phyloP scores from a whole-genome alignment of 2,888 invertebrate genomes.

The Tineola bisselliella region DNA sequence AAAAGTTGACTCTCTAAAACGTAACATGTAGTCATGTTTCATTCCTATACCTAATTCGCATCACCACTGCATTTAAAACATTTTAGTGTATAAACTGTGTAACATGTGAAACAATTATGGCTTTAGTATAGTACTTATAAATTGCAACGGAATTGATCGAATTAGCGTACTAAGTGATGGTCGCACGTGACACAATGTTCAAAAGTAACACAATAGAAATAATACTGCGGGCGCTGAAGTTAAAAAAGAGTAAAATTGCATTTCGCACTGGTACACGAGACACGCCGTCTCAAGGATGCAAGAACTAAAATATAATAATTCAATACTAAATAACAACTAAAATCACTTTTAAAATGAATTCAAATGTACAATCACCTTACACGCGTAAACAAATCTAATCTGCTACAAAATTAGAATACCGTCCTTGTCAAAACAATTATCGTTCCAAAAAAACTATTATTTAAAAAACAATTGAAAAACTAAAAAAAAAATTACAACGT shows the following conservation, averaged over 20 bases:
- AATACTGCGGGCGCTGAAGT: conserved; percentile 15
- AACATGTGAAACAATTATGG: neutral
- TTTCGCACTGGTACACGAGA: conserved; percentile 55
- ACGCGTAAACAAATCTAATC: conserved; percentile 64
- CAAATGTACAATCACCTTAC: conserved; percentile 66
- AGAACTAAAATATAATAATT: conserved; percentile 58
- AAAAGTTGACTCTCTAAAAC: conserved; percentile 68
- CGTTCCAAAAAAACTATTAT: too few relatives aligned
- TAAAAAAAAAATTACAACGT: too few relatives aligned
- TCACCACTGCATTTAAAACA: conserved; percentile 58
- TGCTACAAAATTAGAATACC: conserved; percentile 68
- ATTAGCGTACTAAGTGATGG: neutral
- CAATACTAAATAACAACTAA: conserved; percentile 66
- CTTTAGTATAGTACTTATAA: neutral
- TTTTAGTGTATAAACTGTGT: conserved; percentile 26
- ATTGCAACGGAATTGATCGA: neutral
- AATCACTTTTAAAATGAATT: conserved; percentile 66
- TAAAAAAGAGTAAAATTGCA: conserved; percentile 22
- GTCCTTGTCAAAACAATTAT: neutral
- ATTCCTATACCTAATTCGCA: conserved; percentile 65
- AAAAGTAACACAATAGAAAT: neutral
- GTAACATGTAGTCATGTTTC: conserved; percentile 66
- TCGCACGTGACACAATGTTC: neutral
- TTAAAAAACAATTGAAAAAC: too few relatives aligned
- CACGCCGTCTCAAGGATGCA: conserved; percentile 45